Base-by-base conservation (phyloP, 2,113 vertebrate genomes). In the Chascanopsetta lugubris region DNA sequence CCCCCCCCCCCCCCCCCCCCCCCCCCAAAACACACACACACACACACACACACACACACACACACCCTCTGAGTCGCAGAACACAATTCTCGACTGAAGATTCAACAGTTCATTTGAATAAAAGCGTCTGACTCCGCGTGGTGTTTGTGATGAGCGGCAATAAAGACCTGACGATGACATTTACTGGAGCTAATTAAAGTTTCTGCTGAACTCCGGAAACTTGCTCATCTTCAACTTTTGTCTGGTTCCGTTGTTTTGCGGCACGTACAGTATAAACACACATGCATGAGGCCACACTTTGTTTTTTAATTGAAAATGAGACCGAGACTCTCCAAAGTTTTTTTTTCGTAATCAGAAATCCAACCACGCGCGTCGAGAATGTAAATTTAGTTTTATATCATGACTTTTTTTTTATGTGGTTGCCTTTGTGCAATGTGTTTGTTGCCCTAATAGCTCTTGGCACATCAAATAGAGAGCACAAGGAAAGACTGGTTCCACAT, bases 61-160 rank as follows among this genome's bases (percentile, higher is more conserved):
- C n/a, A n/a, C n/a, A n/a, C n/a, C n/a, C 46, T 73, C 71, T 67
- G 18, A 61, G 67, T 48, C 48, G 77, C n/a, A 71, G 54, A 63
- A 22, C 15, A 11, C 43, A 17, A 27, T 34, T 50, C 54, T 61
- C 51, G 26, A 42, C 73, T 66, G 34, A 58, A 61, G 66, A 64
- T 36, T 22, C 48, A 46, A 55, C 30, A 10, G 49, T 61, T 79
- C 53, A 48, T 70, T 78, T 60, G 51, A 69, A 76, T 72, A 61
- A 60, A 53, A 72, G 25, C 1, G 5, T 38, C 27, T 53, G 53
- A 61, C 45, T 53, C 3, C 55, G 51, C 72, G 49, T 51, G 50
- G 56, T 61, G 50, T 36, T 54, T 60, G 51, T 45, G 6, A 48
- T 6, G 51, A 60, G 1, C 5, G 10, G 6, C 6, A 13, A 12